Conservation (phyloP, 2,888 invertebrate species). For the Drosophila prostipennis region DNA sequence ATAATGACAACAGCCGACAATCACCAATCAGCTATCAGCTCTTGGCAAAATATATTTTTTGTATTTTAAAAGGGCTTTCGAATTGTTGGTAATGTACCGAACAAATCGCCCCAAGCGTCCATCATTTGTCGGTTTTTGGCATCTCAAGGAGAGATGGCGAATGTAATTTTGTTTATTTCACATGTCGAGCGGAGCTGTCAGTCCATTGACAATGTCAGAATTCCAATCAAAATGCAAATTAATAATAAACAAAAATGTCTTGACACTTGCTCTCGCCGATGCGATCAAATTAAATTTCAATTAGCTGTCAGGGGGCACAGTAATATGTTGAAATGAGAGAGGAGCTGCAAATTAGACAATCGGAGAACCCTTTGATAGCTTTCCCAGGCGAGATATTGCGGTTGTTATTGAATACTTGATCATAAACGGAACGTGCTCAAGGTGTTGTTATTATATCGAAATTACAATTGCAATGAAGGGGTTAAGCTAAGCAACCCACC, state of each 20-base stretch:
- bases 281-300: slow-evolving; percentile 67
- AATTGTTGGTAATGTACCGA: slow-evolving; percentile 47
- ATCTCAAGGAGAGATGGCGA: slow-evolving; percentile 46
- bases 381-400: slow-evolving; percentile 9
- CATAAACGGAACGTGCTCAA: background rate
- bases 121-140: slow-evolving; percentile 37
- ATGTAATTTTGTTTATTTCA: slow-evolving; percentile 60
- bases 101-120: slow-evolving; percentile 46
- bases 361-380: slow-evolving; percentile 12
- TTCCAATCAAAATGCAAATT: slow-evolving; percentile 76
- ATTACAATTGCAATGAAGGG: background rate
- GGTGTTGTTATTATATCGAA: slow-evolving; percentile 2
- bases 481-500: too few species aligned
- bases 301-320: slow-evolving; percentile 40
- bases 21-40: slow-evolving; percentile 24
- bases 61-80: slow-evolving; percentile 52
- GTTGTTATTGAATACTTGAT: slow-evolving; percentile 15
- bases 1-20: slow-evolving; percentile 28
- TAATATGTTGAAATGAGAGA: background rate
- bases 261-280: slow-evolving; percentile 53
- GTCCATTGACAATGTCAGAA: slow-evolving; percentile 61
- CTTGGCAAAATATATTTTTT: slow-evolving; percentile 49
- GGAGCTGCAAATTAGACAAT: slow-evolving; percentile 25
- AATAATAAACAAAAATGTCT: slow-evolving; percentile 76
- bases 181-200: slow-evolving; percentile 55